Percentiles rank a stretch among this genome's conserved stretches.
These are phyloP conservation scores for Tethya wilhelma DNA, from an alignment of 37 sponge, comb jelly and placozoan genomes.

Conservation along the genomic window DNA sequence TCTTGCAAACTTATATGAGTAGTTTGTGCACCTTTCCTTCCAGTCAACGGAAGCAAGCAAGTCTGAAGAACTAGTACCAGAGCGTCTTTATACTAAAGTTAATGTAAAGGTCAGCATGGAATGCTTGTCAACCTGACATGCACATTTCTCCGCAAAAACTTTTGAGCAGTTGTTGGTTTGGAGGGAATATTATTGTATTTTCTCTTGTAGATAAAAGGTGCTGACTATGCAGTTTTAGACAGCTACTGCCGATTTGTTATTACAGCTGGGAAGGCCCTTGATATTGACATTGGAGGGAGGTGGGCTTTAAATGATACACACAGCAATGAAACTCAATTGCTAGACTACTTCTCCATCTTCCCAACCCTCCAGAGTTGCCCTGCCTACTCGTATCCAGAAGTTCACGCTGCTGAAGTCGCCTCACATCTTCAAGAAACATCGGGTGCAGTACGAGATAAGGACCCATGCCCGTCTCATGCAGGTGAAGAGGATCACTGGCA, in stretches of 20 bases:
- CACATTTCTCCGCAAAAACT: too few relatives aligned
- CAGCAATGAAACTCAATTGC: neutral
- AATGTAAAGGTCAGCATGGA: constrained; percentile 45
- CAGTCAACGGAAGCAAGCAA: too few relatives aligned
- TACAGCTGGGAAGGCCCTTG: constrained; percentile 75
- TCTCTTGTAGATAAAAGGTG: constrained; percentile 87
- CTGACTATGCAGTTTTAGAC: constrained; percentile 83
- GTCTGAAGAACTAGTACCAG: constrained; percentile 64
- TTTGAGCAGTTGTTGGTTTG: too few relatives aligned
- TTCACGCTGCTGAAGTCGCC: constrained; percentile 92
- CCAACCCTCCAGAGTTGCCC: constrained; percentile 52
- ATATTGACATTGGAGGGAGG: constrained; percentile 73
- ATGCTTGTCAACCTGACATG: too few relatives aligned
- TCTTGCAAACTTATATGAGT: too few relatives aligned
- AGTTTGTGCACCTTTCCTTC: too few relatives aligned
- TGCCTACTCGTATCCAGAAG: constrained; percentile 78
- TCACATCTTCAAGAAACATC: constrained; percentile 91
- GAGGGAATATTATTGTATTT: too few relatives aligned
- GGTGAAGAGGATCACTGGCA: constrained; percentile 86
- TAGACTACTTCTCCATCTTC: neutral
- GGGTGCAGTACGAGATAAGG: constrained; percentile 89
- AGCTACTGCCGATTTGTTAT: constrained; percentile 83
- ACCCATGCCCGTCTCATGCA: constrained; percentile 83
- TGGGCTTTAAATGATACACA: constrained; percentile 1
- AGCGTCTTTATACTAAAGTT: constrained; percentile 50